phyloP scores from a whole-genome alignment of 2,113 vertebrate species.

The Echinops telfairi region DNA sequence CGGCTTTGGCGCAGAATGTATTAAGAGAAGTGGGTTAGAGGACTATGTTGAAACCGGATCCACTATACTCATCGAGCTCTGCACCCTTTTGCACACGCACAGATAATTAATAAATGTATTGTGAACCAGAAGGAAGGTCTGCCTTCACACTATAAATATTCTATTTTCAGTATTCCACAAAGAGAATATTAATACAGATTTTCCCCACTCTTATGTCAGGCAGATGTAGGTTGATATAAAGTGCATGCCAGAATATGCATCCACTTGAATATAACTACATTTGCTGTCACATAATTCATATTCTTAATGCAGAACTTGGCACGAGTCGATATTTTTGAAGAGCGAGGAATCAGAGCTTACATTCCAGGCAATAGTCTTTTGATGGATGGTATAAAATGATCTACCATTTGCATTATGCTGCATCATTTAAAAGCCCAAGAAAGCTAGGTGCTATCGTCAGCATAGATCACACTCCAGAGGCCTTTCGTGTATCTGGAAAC shows the following conservation, averaged over 20 bases:
- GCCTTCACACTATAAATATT: conserved; percentile 70
- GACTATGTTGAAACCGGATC: not conserved
- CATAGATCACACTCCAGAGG: not conserved
- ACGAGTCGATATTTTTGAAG: conserved; percentile 43
- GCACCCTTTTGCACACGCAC: conserved; percentile 10
- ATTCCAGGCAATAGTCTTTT: conserved; percentile 55
- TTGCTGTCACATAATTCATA: conserved; percentile 78
- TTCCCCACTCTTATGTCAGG: conserved; percentile 47
- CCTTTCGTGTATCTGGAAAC: not conserved
- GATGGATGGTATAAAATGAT: conserved; percentile 67
- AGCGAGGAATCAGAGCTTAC: not conserved
- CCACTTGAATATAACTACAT: conserved; percentile 65
- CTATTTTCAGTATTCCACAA: conserved; percentile 66
- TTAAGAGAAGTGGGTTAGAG: not conserved
- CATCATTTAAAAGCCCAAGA: conserved; percentile 18
- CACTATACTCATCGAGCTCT: not conserved
- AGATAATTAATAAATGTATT: conserved; percentile 72
- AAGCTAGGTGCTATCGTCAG: conserved; percentile 28
- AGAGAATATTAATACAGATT: conserved; percentile 70
- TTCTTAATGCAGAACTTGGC: conserved; percentile 80
- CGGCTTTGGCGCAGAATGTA: not conserved
- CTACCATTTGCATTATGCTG: not conserved
- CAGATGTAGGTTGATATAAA: conserved; percentile 72
- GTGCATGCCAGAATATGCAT: conserved; percentile 72
- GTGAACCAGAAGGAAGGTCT: conserved; percentile 36